Evolutionary conservation across 2,113 vertebrate species (phyloP).

Genomic region (Leptobrachium ailaonicum): DNA sequence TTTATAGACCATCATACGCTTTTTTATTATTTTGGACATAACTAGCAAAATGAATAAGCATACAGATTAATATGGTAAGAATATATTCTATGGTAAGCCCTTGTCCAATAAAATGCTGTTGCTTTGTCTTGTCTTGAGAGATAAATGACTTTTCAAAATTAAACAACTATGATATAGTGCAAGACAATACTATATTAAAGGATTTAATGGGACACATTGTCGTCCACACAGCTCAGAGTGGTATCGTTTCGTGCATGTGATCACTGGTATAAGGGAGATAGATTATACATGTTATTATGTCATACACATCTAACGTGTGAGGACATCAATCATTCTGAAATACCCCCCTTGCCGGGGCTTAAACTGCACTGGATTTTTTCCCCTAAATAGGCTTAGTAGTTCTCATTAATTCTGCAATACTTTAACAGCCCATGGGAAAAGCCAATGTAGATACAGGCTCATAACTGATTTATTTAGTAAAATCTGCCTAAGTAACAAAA

Average conservation of each 20-base stretch:
- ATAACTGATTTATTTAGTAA: constrained; percentile 60
- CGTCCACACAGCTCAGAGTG: not conserved
- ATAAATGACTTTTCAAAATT: not conserved
- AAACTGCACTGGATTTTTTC: not conserved
- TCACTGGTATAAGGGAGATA: no score
- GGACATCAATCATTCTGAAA: constrained; percentile 25
- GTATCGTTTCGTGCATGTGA: not conserved
- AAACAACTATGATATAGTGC: not conserved
- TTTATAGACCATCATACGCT: no score
- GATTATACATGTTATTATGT: no score
- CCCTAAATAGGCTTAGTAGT: not conserved
- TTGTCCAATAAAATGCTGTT: not conserved
- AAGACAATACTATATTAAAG: not conserved
- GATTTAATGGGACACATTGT: not conserved
- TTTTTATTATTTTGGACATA: no score
- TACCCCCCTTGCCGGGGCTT: not conserved
- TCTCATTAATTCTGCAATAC: constrained; percentile 27
- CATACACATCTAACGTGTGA: not conserved
- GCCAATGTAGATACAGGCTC: constrained; percentile 60
- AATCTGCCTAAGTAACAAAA: constrained; percentile 68
- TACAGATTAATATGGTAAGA: no score
- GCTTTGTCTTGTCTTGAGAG: not conserved
- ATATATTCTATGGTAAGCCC: no score
- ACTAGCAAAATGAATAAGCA: no score
- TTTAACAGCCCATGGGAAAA: constrained; percentile 47